Percentiles rank a stretch among this genome's conserved stretches.
phyloP scores from a whole-genome alignment of 2,797 vertebrate genomes.

The Gymnoscopelus microlampas region DNA sequence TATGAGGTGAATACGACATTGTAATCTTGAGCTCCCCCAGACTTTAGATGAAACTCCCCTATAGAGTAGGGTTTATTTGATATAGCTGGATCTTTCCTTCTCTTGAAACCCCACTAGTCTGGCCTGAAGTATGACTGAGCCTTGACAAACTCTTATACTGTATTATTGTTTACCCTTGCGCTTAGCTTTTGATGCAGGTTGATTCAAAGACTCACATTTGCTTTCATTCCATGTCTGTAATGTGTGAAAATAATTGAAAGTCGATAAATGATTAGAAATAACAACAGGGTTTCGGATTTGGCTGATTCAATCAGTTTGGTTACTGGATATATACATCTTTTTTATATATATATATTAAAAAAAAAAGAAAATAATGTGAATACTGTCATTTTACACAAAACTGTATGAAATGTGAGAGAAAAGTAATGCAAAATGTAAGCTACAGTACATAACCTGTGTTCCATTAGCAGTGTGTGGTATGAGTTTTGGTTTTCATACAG shows the following conservation, averaged over 20 bases:
- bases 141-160: constrained; percentile 28
- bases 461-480: constrained; percentile 71
- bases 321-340: constrained; percentile 76
- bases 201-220: constrained; percentile 49
- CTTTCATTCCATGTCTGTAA: constrained; percentile 58
- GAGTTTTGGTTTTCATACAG: constrained; percentile 61
- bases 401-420: constrained; percentile 76
- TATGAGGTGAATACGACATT: constrained; percentile 58
- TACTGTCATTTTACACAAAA: constrained; percentile 81
- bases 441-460: constrained; percentile 68
- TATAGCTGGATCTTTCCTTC: constrained; percentile 54
- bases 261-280: constrained; percentile 57
- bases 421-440: constrained; percentile 71
- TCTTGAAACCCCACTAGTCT: constrained; percentile 50
- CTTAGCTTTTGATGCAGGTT: constrained; percentile 69
- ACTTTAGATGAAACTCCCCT: constrained; percentile 36
- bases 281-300: constrained; percentile 71
- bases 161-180: constrained; percentile 54
- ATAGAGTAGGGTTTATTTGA: constrained; percentile 56
- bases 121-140: constrained; percentile 35
- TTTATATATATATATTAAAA: constrained; percentile 43
- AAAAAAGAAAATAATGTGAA: constrained; percentile 69
- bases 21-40: constrained; percentile 52
- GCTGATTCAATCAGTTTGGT: constrained; percentile 75
- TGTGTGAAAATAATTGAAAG: constrained; percentile 52